Evolutionary conservation across 2,797 vertebrate genomes (phyloP).

Genomic region (Sphaeramia orbicularis): DNA sequence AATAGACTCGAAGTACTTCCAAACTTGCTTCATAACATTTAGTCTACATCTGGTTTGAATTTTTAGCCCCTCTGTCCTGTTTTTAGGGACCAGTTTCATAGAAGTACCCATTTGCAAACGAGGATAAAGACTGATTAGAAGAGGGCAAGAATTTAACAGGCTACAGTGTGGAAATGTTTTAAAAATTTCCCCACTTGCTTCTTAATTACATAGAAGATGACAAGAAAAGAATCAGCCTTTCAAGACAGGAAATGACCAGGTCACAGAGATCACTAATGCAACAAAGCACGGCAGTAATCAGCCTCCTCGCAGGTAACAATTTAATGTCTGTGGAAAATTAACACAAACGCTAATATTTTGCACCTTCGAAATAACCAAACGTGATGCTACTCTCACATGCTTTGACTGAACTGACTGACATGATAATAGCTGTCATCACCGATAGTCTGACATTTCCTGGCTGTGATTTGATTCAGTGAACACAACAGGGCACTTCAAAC

Average conservation of each 20-base stretch:
- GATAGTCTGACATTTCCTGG: slow-evolving; percentile 40
- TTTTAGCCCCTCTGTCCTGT: too few species aligned
- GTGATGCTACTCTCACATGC: slow-evolving; percentile 17
- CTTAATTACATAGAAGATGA: slow-evolving; percentile 44
- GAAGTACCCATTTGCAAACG: slow-evolving; percentile 21
- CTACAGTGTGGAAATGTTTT: slow-evolving; percentile 40
- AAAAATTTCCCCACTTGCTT: slow-evolving; percentile 36
- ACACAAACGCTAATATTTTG: slow-evolving; percentile 44
- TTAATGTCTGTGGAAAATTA: slow-evolving; percentile 55
- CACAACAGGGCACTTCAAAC: slow-evolving; percentile 26
- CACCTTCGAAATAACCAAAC: slow-evolving; percentile 12
- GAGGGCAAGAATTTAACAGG: slow-evolving; percentile 28
- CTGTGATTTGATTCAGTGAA: slow-evolving; percentile 21
- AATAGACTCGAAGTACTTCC: too few species aligned
- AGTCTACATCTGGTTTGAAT: too few species aligned
- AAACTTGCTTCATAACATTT: too few species aligned
- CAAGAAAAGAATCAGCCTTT: slow-evolving; percentile 57
- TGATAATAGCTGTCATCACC: slow-evolving; percentile 43
- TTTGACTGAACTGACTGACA: slow-evolving; percentile 45
- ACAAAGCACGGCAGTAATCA: slow-evolving; percentile 62
- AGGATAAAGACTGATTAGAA: slow-evolving; percentile 46
- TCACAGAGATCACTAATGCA: slow-evolving; percentile 65
- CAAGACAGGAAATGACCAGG: slow-evolving; percentile 60
- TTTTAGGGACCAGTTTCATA: too few species aligned
- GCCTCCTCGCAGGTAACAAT: slow-evolving; percentile 66